Evolutionary conservation across 1,140 invertebrate species (phyloP).

Genomic region (Cydia pomonella): DNA sequence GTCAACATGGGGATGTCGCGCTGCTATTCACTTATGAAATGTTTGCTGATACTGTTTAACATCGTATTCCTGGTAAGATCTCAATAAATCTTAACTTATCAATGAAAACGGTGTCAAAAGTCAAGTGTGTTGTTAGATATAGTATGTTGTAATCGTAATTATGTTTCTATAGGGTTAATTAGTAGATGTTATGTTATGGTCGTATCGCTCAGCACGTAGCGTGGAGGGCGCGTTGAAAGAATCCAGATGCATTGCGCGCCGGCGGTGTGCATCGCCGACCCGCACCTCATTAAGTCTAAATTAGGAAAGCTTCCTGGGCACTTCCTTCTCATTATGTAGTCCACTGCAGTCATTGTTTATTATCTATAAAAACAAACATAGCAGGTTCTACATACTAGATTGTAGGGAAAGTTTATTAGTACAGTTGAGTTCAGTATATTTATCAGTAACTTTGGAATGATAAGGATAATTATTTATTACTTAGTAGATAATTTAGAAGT

Average conservation of each 20-base stretch:
- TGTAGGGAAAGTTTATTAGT: neutral
- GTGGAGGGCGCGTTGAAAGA: slow-evolving; percentile 10
- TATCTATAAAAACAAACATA: slow-evolving; percentile 14
- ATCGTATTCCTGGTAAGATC: slow-evolving; percentile 68
- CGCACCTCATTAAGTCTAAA: slow-evolving; percentile 25
- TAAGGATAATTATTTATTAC: neutral
- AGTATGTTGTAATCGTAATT: neutral
- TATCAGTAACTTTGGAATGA: neutral
- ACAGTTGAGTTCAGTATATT: neutral
- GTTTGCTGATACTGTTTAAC: slow-evolving; percentile 68
- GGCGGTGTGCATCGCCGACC: slow-evolving; percentile 2
- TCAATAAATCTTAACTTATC: neutral
- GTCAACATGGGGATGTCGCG: slow-evolving; percentile 66
- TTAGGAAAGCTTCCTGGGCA: slow-evolving; percentile 26
- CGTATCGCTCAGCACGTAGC: neutral
- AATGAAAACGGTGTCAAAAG: slow-evolving; percentile 25
- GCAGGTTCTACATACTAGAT: neutral
- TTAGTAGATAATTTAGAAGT: neutral
- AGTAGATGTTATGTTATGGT: neutral
- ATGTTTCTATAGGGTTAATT: neutral
- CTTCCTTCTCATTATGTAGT: slow-evolving; percentile 14
- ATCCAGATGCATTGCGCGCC: slow-evolving; percentile 9
- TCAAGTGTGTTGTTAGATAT: neutral
- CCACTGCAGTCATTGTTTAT: slow-evolving; percentile 24
- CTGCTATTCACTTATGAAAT: slow-evolving; percentile 73